These are phyloP conservation scores for Tinamus major DNA, from an alignment of 2,797 vertebrate species.

Conservation along the genomic window DNA sequence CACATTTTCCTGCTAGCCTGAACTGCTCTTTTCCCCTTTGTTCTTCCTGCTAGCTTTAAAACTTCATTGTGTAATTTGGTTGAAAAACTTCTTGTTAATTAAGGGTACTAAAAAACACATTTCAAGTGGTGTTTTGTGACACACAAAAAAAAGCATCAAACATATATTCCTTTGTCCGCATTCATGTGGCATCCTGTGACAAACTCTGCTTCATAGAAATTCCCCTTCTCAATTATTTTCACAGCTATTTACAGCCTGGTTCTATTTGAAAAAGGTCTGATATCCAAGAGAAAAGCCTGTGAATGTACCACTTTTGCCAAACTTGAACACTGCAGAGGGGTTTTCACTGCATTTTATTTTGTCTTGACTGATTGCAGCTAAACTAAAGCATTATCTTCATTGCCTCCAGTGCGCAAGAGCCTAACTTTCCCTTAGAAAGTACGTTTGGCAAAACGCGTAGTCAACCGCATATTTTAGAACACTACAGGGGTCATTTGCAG, in stretches of 20 bases:
- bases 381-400: accelerated
- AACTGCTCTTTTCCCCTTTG: neutral
- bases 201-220: neutral
- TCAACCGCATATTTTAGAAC: neutral
- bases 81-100: neutral
- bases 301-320: neutral
- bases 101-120: neutral
- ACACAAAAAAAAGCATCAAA: neutral
- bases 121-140: neutral
- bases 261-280: neutral
- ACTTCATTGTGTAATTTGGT: neutral
- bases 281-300: neutral
- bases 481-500: neutral
- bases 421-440: accelerated
- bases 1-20: neutral
- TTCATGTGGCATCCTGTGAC: neutral
- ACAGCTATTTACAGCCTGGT: slow-evolving; percentile 32
- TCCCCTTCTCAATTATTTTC: slow-evolving; percentile 10
- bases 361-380: neutral
- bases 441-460: neutral
- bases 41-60: neutral
- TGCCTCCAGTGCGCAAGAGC: accelerated
- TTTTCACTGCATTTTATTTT: neutral
- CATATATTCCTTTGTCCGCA: neutral
- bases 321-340: neutral